A percentile compares a stretch with the other conserved stretches of the same genome.
Conservation (phyloP, 2,113 vertebrate species). For the Esox niger region DNA sequence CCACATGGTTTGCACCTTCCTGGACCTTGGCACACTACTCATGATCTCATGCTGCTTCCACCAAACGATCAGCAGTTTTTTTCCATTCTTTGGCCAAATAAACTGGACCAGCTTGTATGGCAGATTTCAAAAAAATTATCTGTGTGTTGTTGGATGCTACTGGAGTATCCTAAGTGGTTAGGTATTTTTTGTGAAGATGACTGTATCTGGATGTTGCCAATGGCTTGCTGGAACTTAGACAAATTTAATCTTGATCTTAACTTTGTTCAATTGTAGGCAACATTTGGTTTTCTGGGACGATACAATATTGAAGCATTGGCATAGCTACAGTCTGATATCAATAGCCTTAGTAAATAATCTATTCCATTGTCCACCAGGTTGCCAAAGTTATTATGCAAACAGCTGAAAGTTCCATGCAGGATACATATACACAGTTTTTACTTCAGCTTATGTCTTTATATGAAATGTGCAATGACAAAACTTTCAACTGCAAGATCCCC, state of each 20-base stretch:
- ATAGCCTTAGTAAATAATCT: not conserved
- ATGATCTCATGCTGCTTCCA: not conserved
- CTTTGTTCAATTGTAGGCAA: not conserved
- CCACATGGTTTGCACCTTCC: not conserved
- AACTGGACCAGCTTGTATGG: not conserved
- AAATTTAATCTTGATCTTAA: not conserved
- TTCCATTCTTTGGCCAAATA: not conserved
- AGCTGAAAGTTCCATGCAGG: not conserved
- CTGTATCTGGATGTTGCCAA: not conserved
- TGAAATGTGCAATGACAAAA: not conserved
- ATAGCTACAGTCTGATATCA: not conserved
- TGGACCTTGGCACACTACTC: not conserved
- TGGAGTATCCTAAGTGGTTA: not conserved
- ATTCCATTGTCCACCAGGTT: not conserved
- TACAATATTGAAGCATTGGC: not conserved
- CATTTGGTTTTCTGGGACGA: not conserved
- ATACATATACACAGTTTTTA: not conserved
- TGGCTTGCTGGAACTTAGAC: not conserved
- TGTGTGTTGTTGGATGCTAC: not conserved
- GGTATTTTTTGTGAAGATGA: not conserved
- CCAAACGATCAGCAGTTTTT: not conserved
- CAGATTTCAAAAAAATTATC: conserved; percentile 7
- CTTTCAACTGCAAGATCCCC: not conserved
- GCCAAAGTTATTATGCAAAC: conserved; percentile 1
- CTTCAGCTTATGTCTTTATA: not conserved